Base-by-base conservation (phyloP, 2,797 vertebrate species). In the Denticeps clupeoides region DNA sequence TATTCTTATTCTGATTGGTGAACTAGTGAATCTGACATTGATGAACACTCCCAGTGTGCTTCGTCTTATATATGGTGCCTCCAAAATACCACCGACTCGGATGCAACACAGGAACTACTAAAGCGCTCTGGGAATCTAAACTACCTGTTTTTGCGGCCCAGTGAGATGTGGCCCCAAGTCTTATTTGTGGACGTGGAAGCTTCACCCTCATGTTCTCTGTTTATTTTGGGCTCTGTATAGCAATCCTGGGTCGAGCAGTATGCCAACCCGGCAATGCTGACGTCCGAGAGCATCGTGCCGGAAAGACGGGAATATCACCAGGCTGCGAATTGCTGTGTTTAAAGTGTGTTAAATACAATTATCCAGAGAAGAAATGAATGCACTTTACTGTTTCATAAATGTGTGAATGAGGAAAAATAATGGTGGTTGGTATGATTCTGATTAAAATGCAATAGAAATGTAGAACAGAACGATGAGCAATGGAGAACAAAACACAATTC, bases 301-400 rank as follows among this genome's bases (percentile, higher is more conserved):
- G 22, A 44, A 15, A 7, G 22, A 26, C 15, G 8, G 18, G 24
- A 24, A 10, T 38, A 38, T 12, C n/a, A 35, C 43, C 18, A n/a
- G 11, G 9, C 18, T 19, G n/a, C 25, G 3, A 12, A 60, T 60
- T 62, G 56, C 60, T 55, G 47, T 64, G 58, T 64, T 25, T 59
- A n/a, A 47, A 5, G 19, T 61, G 54, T 62, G 29, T 60, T 58
- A 51, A 41, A 28, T 47, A 47, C 19, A 61, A 65, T 21, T 11
- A 59, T 53, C n/a, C 58, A 63, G 32, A 68, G 59, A 65, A 66
- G 52, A 4, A 32, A 43, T 51, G 26, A 53, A 78, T 71, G 82
- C 82, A 85, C 83, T 84, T 85, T 86, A 83, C 69, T 70, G 52
- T 70, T 67, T 67, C 55, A 69, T 63, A 64, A 55, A 57, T 72